A percentile compares a stretch with the other conserved stretches of the same genome.
Evolutionary conservation across 2,113 vertebrate genomes (phyloP).

Genomic region (Trematomus loennbergii): DNA sequence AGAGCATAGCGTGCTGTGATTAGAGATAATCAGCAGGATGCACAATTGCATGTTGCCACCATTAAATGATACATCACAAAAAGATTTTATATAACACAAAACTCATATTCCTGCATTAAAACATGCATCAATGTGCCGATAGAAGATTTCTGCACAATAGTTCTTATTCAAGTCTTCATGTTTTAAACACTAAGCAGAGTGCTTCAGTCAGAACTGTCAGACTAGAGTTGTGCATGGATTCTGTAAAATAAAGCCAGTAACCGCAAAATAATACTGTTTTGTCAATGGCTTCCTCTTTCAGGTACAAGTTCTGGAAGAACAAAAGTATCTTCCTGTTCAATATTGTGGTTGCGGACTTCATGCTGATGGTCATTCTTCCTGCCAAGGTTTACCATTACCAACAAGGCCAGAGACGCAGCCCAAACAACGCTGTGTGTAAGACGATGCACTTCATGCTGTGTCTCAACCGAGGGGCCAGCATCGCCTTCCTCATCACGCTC

Average conservation of each 20-base stretch:
- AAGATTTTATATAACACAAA: background rate
- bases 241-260: background rate
- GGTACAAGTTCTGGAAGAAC: slow-evolving; percentile 86
- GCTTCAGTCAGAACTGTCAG: background rate
- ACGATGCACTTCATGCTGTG: slow-evolving; percentile 84
- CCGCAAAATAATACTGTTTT: background rate
- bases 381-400: slow-evolving; percentile 80
- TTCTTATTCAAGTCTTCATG: background rate
- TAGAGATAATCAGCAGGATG: background rate
- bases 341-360: slow-evolving; percentile 84
- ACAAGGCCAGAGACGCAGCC: slow-evolving; percentile 66
- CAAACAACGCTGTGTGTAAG: slow-evolving; percentile 74
- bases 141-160: background rate
- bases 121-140: background rate
- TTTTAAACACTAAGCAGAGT: background rate
- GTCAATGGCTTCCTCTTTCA: slow-evolving; percentile 23
- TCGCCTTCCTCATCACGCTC: slow-evolving; percentile 84
- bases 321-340: slow-evolving; percentile 87
- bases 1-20: background rate
- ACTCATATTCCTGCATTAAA: background rate
- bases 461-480: slow-evolving; percentile 84
- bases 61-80: background rate
- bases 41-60: background rate
- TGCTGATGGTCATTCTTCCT: slow-evolving; percentile 83
- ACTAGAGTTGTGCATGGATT: too few relatives aligned